Conservation (phyloP, 1,140 invertebrate genomes). For the Sinella curviseta region DNA sequence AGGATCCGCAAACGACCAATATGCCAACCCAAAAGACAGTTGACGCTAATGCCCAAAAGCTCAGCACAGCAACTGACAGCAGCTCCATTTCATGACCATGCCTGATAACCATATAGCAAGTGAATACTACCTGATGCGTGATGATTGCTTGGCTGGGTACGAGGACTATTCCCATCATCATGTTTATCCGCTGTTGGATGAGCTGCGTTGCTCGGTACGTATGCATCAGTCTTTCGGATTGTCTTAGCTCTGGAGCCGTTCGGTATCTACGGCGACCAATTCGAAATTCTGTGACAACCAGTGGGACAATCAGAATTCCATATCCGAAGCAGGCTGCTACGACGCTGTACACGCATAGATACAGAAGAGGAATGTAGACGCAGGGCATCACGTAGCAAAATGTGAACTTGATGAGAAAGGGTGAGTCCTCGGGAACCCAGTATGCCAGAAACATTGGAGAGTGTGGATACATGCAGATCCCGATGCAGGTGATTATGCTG, state of each 20-base stretch:
- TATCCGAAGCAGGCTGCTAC: no score
- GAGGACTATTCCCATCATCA: not conserved
- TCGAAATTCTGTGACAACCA: not conserved
- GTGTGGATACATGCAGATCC: no score
- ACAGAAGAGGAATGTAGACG: no score
- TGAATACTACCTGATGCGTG: not conserved
- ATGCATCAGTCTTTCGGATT: not conserved
- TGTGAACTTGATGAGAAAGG: no score
- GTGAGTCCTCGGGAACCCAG: no score
- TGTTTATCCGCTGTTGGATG: not conserved
- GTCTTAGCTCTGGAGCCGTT: not conserved
- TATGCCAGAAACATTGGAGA: no score
- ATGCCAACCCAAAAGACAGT: not conserved
- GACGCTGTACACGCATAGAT: no score
- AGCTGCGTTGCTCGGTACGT: not conserved
- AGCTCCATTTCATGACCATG: not conserved
- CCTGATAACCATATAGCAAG: not conserved
- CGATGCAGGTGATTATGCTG: no score
- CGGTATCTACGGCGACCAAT: not conserved
- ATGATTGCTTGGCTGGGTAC: not conserved
- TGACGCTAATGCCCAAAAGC: no score
- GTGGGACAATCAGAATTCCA: not conserved
- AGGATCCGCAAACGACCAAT: not conserved
- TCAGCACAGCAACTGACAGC: not conserved
- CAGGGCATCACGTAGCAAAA: no score